phyloP scores from a whole-genome alignment of 2,888 invertebrate species.

The Dysmachus trigonus region DNA sequence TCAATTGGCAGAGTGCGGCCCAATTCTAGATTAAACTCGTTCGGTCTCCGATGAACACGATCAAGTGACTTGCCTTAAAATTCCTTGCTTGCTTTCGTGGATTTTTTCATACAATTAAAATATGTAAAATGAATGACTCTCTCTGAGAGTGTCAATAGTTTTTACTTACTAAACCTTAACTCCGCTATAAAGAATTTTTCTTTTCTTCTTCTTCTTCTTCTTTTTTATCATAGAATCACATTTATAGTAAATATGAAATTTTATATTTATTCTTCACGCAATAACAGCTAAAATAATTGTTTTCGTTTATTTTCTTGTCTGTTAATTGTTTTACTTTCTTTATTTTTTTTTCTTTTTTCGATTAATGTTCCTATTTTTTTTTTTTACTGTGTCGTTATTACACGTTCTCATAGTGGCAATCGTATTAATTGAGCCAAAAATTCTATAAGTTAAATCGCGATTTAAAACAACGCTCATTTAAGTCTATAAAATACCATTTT shows the following conservation, averaged over 20 bases:
- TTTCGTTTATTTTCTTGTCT: conserved; percentile 27
- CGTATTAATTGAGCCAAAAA: conserved; percentile 43
- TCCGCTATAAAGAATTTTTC: conserved; percentile 29
- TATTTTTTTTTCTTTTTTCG: neutral
- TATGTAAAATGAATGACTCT: conserved; percentile 31
- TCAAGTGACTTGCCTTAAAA: neutral
- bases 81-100: conserved; percentile 17
- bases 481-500: conserved; percentile 43
- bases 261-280: conserved; percentile 34
- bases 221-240: conserved; percentile 38
- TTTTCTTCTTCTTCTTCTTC: too few relatives aligned
- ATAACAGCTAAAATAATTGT: conserved; percentile 42
- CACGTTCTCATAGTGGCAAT: conserved; percentile 17
- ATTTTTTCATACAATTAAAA: neutral
- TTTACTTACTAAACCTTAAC: conserved; percentile 24
- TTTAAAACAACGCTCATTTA: conserved; percentile 45
- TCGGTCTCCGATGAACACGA: neutral
- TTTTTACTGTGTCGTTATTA: conserved; percentile 21
- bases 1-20: neutral
- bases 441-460: conserved; percentile 34
- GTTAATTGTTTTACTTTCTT: neutral
- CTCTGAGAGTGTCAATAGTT: conserved; percentile 14
- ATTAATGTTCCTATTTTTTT: conserved; percentile 26
- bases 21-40: neutral
- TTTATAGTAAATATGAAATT: conserved; percentile 42